These are phyloP conservation scores for Periphyllus acericola DNA, from an alignment of 2,888 invertebrate species.

Conservation along the genomic window DNA sequence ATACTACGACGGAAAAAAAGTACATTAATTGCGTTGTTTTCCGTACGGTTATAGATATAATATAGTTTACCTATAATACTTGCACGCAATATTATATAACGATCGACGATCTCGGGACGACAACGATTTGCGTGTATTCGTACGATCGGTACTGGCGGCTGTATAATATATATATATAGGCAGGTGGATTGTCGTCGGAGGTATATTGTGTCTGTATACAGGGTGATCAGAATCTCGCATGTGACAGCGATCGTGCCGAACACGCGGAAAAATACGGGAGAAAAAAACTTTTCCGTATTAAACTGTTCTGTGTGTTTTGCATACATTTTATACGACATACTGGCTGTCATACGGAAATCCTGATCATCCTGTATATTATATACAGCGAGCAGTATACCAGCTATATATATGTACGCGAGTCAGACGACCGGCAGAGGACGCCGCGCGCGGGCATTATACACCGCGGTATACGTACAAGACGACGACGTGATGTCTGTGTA, in stretches of 20 bases:
- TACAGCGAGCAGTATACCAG: neutral
- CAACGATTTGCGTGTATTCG: neutral
- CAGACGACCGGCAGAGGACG: too few relatives aligned
- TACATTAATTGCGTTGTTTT: neutral
- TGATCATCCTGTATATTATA: too few relatives aligned
- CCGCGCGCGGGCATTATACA: neutral
- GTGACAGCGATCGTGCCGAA: too few relatives aligned
- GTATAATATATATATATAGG: too few relatives aligned
- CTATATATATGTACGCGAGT: neutral
- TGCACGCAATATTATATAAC: neutral
- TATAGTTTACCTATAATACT: neutral
- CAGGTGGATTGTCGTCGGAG: neutral
- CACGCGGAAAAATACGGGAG: too few relatives aligned
- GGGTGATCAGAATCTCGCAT: too few relatives aligned
- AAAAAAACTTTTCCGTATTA: too few relatives aligned
- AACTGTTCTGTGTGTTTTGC: too few relatives aligned
- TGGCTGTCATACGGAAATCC: too few relatives aligned
- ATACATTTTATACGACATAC: too few relatives aligned
- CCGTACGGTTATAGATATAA: neutral
- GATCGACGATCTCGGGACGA: neutral
- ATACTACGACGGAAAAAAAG: neutral
- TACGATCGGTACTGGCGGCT: neutral
- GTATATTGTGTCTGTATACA: too few relatives aligned
- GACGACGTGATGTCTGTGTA: neutral
- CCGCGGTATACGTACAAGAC: neutral